Evolutionary conservation across 2,888 invertebrate species (phyloP), one percentile per base, ranked within the genome.

Genomic region (Acleris laterana): DNA sequence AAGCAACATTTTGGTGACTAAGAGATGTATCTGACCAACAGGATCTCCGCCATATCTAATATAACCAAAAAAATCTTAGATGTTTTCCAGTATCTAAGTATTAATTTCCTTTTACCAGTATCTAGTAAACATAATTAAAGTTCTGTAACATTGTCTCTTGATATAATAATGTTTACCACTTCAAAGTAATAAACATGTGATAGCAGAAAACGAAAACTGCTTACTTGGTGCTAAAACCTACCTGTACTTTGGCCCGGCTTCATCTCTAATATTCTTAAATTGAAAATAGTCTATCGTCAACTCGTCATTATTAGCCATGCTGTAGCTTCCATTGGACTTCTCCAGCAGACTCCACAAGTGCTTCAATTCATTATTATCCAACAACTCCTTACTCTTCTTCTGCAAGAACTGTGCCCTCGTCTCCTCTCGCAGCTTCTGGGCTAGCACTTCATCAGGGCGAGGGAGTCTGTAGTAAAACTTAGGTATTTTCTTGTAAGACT

Each of bases 351-450:
- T 94, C 97, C 98, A 98, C 1, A 99, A 87, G 50, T 96, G 95
- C 85, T 96, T 96, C 59, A 98, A 84, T 85, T 99, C 98, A 79
- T 96, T 96, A 81, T 97, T 97, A 83, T 98, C 97, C 25, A 99
- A 86, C 38, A 98, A 88, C 77, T 97, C 96, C 76, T 96, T 94
- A 69, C 97, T 97, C 78, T 96, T 95, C 81, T 97, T 95, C 86
- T 98, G 97, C 55, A 99, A 87, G 82, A 98, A 97, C 69, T 97
- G 94, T 2, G 98, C 97, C 77, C 98, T 94, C 0, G 98, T 96
- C 84, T 98, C 98, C 86, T 98, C 98, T 63, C 98, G 93, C 50
- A 98, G 86, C 85, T 97, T 97, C 79, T 96, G 96, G 1, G 96
- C 94, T 4, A 98, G 79, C 6, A 95, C 93, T 77, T 98, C 97